phyloP scores from a whole-genome alignment of 2,113 vertebrate species.

The Hippocampus guttulatus region DNA sequence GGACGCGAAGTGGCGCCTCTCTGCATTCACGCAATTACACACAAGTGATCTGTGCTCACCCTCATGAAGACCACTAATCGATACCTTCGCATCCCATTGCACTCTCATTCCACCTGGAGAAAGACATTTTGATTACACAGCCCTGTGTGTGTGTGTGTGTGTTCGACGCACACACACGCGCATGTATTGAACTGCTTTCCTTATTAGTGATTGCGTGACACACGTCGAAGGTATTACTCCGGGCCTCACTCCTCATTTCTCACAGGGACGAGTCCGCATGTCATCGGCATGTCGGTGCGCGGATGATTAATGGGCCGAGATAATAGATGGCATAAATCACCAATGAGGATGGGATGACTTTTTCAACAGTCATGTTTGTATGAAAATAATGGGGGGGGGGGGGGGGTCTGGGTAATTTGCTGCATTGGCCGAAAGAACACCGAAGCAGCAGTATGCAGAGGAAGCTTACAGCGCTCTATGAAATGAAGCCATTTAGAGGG shows the following conservation, averaged over 20 bases:
- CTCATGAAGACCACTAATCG: conserved; percentile 30
- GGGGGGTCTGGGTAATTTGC: conserved; percentile 25
- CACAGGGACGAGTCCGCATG: conserved; percentile 14
- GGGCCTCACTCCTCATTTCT: conserved; percentile 4
- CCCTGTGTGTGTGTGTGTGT: neutral
- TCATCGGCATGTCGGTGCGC: conserved; percentile 11
- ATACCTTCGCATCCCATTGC: conserved; percentile 50
- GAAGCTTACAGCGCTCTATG: conserved; percentile 25
- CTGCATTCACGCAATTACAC: conserved; percentile 13
- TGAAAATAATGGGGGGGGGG: conserved; percentile 7
- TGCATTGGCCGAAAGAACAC: conserved; percentile 35
- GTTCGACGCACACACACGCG: conserved; percentile 11
- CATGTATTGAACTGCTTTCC: neutral
- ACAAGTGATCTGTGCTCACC: conserved; percentile 14
- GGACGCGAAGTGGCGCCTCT: neutral
- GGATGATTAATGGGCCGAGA: conserved; percentile 37
- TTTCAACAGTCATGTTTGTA: conserved; percentile 15
- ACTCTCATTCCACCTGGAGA: conserved; percentile 36
- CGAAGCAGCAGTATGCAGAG: conserved; percentile 27
- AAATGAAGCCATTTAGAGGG: conserved; percentile 62
- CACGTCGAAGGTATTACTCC: neutral
- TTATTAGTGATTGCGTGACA: conserved; percentile 21
- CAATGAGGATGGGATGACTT: conserved; percentile 27
- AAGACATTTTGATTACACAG: conserved; percentile 38
- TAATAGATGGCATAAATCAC: conserved; percentile 36